Base-by-base conservation (phyloP, 1,140 invertebrate genomes). In the Brachionus plicatilis region DNA sequence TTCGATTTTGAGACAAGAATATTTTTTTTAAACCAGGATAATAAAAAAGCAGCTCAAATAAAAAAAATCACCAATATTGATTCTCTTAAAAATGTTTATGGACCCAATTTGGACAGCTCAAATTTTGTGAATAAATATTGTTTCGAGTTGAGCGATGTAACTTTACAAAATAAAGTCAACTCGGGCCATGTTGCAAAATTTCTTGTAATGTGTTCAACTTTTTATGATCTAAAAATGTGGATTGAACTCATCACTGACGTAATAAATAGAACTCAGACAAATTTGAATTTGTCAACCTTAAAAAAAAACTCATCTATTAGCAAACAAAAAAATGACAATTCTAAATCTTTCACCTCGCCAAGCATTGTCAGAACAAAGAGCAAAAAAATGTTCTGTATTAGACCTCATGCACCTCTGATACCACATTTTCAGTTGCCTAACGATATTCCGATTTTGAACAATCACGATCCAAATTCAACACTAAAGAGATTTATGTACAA, bases 361-460 rank as follows among this genome's bases (percentile, higher is more conserved):
- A 43, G 29, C 24, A 20, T 47, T 6, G 50, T 12, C 14, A 82
- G 33, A 82, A 43, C n/a, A n/a, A 82, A 66, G 12, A 41, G 11
- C 14, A 60, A 47, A 41, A 76, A 76, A 76, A 43, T 60, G 7
- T 82, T 60, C 37, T 82, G 53, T 29, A 43, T 65, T 7, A 60
- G 79, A 68, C 79, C 79, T 27, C 79, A 82, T 20, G 41, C 79
- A 9, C 79, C 79, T 17, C 33, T 82, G 6, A 82, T 82, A 65
- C 79, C 79, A 11, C 79, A 82, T 14, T 82, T 82, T 82, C 79
- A 82, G 65, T 17, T 82, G 17, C 79, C 79, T 6, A 60, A 82
- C 7, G 79, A 82, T 47, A 12, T 29, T 14, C 72, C 72, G 5
- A 24, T n/a, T 50, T 12, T 50, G n/a, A 60, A 60, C 27, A 41